Evolutionary conservation across 2,888 invertebrate species (phyloP), one percentile per base, ranked within the genome.

Genomic region (Megamerina dolium): DNA sequence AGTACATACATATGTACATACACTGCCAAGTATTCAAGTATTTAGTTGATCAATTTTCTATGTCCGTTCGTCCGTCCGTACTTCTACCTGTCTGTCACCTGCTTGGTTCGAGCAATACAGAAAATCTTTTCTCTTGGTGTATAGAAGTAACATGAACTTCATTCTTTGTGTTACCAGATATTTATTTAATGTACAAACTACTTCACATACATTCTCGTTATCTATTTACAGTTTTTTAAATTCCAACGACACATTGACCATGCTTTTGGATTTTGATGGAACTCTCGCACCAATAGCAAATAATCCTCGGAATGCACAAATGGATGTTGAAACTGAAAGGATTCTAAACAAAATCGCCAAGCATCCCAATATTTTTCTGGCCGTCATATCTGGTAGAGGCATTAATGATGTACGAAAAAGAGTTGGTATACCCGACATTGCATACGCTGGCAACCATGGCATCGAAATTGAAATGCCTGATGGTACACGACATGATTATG

Each of bases 401-500:
- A 78, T 85, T 1, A 75, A 77, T 50, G 82, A 84, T 63, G 83
- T 85, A 1, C 82, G 82, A 57, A 67, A 74, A 31, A 82, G 82
- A 77, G 83, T 79, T 52, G 65, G 63, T 41, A 59, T 67, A 27
- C 54, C 52, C 12, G 63, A 64, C 14, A 79, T 85, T 12, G 85
- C 83, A 0, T 85, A 83, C 57, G 85, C 81, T 5, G 85, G 85
- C 4, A 85, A 82, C 64, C 85, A 85, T 60, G 85, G 85, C 4
- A 68, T 85, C 29, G 85, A 85, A 68, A 85, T 85, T 54, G 66
- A 84, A 36, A 82, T 82, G 66, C 79, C 84, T 0, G 83, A 85
- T 62, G 84, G 84, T 3, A 80, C 79, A 2, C 79, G 80, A 53
- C 83, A 83, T 59, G 80, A 83, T 16, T 83, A 82, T 63, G 79